phyloP scores from a whole-genome alignment of 2,113 vertebrate species.

The Corythornis cristatus region DNA sequence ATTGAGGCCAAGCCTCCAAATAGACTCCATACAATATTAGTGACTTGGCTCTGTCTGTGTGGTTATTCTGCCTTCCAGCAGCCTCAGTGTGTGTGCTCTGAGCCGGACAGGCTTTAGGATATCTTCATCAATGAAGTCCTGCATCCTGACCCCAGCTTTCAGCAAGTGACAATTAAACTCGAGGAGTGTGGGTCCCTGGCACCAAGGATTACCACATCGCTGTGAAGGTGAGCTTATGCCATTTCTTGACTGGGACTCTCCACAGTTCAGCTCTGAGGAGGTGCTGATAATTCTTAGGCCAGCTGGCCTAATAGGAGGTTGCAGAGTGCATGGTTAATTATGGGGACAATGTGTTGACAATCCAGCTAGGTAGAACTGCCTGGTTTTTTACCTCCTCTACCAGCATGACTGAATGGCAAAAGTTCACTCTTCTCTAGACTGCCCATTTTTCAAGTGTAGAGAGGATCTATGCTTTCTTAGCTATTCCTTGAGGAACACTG shows the following conservation, averaged over 20 bases:
- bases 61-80: conserved; percentile 24
- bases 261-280: background rate
- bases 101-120: background rate
- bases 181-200: fast-evolving
- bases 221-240: background rate
- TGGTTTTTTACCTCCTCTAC: background rate
- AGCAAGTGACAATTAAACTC: fast-evolving
- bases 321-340: background rate
- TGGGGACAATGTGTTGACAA: fast-evolving
- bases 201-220: fast-evolving
- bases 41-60: background rate
- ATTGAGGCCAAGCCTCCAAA: conserved; percentile 53
- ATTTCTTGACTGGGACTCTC: background rate
- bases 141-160: background rate
- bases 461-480: background rate
- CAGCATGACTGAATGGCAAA: background rate
- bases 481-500: background rate
- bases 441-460: background rate
- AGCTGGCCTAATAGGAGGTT: background rate
- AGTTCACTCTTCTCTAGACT: background rate
- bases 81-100: background rate
- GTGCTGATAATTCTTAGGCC: background rate
- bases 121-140: background rate
- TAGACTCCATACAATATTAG: background rate
- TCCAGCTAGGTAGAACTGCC: background rate